These are phyloP conservation scores for Zhuqinia jingwanae DNA, from an alignment of 2,888 invertebrate species.

Conservation along the genomic window DNA sequence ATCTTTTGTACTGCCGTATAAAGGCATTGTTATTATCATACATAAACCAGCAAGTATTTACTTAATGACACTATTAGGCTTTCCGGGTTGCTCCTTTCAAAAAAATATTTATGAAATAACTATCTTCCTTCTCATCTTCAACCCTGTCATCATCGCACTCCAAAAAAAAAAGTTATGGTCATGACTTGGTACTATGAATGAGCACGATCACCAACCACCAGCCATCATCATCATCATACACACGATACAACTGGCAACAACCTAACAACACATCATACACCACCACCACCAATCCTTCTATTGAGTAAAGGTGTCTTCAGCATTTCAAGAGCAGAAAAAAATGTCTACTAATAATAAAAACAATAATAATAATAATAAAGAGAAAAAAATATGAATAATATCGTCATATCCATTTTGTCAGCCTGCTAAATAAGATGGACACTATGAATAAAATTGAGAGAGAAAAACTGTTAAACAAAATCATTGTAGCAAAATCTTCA, in stretches of 20 bases:
- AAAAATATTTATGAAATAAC: constrained; percentile 58
- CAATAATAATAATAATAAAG: constrained; percentile 34
- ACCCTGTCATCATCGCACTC: constrained; percentile 53
- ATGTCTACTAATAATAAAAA: constrained; percentile 46
- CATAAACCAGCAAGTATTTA: constrained; percentile 64
- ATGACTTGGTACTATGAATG: constrained; percentile 54
- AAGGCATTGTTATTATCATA: constrained; percentile 51
- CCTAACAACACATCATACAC: constrained; percentile 16
- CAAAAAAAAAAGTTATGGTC: constrained; percentile 57
- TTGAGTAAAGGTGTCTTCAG: constrained; percentile 45
- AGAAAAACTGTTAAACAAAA: not conserved
- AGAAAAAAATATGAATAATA: constrained; percentile 7
- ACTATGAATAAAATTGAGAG: not conserved
- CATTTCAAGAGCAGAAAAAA: constrained; percentile 47
- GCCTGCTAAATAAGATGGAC: constrained; percentile 34
- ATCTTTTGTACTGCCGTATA: constrained; percentile 49
- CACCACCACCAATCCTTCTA: too few relatives aligned
- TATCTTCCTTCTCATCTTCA: constrained; percentile 65
- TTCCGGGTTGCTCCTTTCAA: constrained; percentile 50
- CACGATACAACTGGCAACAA: not conserved
- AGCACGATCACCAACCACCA: constrained; percentile 44
- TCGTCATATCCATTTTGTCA: constrained; percentile 12
- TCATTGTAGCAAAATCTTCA: constrained; percentile 14
- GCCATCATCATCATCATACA: too few relatives aligned
- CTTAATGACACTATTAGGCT: constrained; percentile 68